A percentile compares a stretch with the other conserved stretches of the same genome.
phyloP scores from a whole-genome alignment of 1,140 invertebrate genomes.

The Yoshiicerus persimilis region DNA sequence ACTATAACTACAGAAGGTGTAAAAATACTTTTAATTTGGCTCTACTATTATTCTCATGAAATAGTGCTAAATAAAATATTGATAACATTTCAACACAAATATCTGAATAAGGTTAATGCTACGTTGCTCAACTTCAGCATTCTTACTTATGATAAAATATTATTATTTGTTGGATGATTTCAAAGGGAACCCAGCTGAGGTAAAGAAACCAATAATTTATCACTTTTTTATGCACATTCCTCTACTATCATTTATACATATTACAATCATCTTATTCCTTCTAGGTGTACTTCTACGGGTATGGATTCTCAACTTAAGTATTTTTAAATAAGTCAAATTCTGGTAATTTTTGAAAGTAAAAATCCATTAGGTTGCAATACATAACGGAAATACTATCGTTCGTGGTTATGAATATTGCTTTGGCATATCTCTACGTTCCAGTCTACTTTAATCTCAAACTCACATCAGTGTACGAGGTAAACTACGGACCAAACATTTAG shows the following conservation, averaged over 20 bases:
- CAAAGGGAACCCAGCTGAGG: slow-evolving; percentile 58
- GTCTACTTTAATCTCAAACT: slow-evolving; percentile 59
- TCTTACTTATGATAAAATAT: too few species aligned
- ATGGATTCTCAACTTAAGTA: neutral
- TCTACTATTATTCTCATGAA: too few species aligned
- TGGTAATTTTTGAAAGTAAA: neutral
- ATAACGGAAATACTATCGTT: slow-evolving; percentile 52
- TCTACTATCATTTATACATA: neutral
- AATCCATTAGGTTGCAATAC: slow-evolving; percentile 51
- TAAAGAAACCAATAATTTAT: neutral
- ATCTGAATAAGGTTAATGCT: too few species aligned
- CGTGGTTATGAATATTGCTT: slow-evolving; percentile 55
- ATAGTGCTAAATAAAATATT: too few species aligned
- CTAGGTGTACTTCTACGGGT: slow-evolving; percentile 51
- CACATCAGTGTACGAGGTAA: slow-evolving; percentile 81
- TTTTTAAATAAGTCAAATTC: neutral
- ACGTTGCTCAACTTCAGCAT: too few species aligned
- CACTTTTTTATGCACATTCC: neutral
- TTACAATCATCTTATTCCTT: neutral
- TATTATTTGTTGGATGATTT: too few species aligned
- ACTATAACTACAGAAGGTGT: too few species aligned
- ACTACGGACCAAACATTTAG: neutral
- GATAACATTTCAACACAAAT: too few species aligned
- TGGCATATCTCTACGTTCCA: slow-evolving; percentile 59
- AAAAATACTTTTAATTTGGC: too few species aligned